A percentile compares a stretch with the other conserved stretches of the same genome.
phyloP scores from a whole-genome alignment of 2,797 vertebrate genomes.

The Sitta carolinensis region DNA sequence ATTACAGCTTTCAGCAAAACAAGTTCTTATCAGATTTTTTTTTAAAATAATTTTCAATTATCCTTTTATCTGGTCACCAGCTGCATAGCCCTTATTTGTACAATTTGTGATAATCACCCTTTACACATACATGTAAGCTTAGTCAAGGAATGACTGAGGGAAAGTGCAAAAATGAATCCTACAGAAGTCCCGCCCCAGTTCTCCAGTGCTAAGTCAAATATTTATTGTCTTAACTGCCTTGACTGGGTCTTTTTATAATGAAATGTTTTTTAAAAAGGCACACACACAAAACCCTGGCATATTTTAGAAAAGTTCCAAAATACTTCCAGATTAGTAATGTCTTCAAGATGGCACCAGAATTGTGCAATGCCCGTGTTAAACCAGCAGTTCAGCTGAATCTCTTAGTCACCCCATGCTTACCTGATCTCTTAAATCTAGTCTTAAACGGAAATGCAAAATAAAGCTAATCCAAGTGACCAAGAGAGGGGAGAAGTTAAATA shows the following conservation, averaged over 20 bases:
- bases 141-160: not conserved
- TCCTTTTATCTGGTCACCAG: not conserved
- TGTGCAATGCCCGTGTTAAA: not conserved
- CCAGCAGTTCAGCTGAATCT: not conserved
- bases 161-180: not conserved
- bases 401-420: not conserved
- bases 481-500: not conserved
- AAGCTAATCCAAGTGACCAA: not conserved
- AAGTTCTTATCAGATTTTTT: not conserved
- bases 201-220: not conserved
- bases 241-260: not conserved
- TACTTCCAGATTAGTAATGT: not conserved
- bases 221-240: not conserved
- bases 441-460: not conserved
- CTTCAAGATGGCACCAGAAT: not conserved
- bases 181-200: not conserved
- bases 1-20: not conserved
- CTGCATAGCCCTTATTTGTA: not conserved
- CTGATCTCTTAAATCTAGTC: not conserved
- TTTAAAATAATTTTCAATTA: not conserved
- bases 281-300: fast-evolving
- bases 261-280: not conserved
- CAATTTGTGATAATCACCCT: not conserved
- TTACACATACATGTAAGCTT: not conserved
- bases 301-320: not conserved